Percentiles rank a stretch among this genome's conserved stretches.
These are phyloP conservation scores for Chroicocephalus ridibundus DNA, from an alignment of 2,113 vertebrate genomes.

Conservation along the genomic window DNA sequence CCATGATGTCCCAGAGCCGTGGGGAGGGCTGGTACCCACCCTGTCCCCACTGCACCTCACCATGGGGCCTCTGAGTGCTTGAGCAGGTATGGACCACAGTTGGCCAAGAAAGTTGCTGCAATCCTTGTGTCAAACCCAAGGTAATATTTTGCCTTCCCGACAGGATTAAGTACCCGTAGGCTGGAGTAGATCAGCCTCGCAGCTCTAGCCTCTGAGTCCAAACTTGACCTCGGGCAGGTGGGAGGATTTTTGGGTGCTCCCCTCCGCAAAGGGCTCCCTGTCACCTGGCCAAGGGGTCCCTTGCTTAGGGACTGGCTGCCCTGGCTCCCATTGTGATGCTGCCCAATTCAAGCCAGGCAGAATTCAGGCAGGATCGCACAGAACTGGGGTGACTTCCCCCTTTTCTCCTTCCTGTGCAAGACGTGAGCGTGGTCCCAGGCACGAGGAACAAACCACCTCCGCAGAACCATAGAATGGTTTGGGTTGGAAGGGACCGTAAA, in stretches of 20 bases:
- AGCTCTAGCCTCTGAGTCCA: not conserved
- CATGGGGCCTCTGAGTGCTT: accelerated
- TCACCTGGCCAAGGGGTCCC: not conserved
- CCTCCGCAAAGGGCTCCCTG: not conserved
- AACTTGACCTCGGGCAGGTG: not conserved
- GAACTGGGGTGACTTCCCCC: not conserved
- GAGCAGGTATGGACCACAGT: not conserved
- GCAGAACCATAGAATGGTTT: not conserved
- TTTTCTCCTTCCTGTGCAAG: not conserved
- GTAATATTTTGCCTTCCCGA: not conserved
- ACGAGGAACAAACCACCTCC: no score
- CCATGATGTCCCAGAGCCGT: not conserved
- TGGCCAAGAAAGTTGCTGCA: not conserved
- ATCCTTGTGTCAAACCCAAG: not conserved
- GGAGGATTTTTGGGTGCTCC: not conserved
- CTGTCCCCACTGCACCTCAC: not conserved
- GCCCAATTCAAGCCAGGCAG: not conserved
- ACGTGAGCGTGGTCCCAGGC: no score
- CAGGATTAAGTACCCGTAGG: not conserved
- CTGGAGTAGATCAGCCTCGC: not conserved
- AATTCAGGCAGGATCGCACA: not conserved
- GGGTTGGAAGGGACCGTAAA: not conserved
- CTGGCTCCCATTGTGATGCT: not conserved
- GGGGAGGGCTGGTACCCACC: not conserved
- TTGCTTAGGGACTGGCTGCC: not conserved